phyloP scores from a whole-genome alignment of 2,797 vertebrate species.

The Myotis vivesi region DNA sequence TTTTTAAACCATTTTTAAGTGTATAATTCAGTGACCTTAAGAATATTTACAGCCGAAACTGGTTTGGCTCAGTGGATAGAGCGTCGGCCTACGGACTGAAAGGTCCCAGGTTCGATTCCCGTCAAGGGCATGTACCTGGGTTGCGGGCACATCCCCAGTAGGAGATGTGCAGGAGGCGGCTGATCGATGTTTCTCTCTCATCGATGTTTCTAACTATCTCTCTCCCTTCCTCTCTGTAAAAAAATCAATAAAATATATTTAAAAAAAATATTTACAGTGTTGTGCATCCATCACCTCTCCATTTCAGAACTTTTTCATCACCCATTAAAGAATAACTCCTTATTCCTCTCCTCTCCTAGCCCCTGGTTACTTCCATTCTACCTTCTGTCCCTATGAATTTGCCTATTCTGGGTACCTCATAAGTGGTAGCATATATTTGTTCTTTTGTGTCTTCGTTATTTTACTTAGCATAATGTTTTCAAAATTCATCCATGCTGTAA shows the following conservation, averaged over 20 bases:
- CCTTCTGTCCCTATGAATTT: not conserved
- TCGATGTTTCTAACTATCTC: too few species aligned
- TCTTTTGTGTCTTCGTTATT: not conserved
- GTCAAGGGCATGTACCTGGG: too few species aligned
- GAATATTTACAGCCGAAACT: not conserved
- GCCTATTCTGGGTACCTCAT: not conserved
- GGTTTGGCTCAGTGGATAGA: too few species aligned
- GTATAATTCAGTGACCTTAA: not conserved
- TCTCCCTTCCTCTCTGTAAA: too few species aligned
- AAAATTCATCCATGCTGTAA: not conserved
- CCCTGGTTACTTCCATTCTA: not conserved
- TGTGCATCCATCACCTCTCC: not conserved
- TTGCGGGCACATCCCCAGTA: too few species aligned
- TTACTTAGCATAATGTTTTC: not conserved
- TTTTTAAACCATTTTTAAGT: not conserved
- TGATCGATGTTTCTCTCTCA: too few species aligned
- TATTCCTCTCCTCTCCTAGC: not conserved
- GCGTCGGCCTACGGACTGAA: too few species aligned
- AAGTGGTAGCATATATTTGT: not conserved
- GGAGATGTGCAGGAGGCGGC: too few species aligned
- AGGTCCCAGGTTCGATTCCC: too few species aligned
- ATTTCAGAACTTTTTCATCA: not conserved
- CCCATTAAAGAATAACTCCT: not conserved
- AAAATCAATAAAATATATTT: too few species aligned
- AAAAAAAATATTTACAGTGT: not conserved